phyloP scores from a whole-genome alignment of 2,888 invertebrate species.

The Graphium colonna region DNA sequence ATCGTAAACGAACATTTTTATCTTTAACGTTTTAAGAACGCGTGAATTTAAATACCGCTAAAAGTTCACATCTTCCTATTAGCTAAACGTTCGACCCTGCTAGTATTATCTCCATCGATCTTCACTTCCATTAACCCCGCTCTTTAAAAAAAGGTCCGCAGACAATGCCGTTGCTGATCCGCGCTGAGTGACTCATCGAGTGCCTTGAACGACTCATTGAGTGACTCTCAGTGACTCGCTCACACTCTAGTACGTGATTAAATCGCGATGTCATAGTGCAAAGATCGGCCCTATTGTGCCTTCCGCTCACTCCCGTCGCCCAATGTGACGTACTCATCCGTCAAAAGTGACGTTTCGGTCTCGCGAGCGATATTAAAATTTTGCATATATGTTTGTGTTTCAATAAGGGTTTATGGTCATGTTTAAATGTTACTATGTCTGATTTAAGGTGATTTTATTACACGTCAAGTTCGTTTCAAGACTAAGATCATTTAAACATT shows the following conservation, averaged over 20 bases:
- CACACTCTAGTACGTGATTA: constrained; percentile 72
- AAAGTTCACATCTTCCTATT: too few species aligned
- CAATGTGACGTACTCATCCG: constrained; percentile 70
- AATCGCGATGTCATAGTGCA: constrained; percentile 79
- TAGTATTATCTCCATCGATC: not conserved
- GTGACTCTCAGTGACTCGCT: constrained; percentile 34
- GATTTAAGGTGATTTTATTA: too few species aligned
- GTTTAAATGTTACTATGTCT: too few species aligned
- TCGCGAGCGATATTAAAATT: not conserved
- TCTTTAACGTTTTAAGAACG: too few species aligned
- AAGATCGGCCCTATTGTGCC: constrained; percentile 67
- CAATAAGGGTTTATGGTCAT: too few species aligned
- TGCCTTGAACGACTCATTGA: constrained; percentile 38
- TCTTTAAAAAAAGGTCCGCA: constrained; percentile 32
- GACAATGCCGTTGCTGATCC: constrained; percentile 45
- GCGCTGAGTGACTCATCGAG: constrained; percentile 60
- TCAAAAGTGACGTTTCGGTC: constrained; percentile 44
- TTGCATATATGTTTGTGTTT: not conserved
- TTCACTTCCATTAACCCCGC: constrained; percentile 16
- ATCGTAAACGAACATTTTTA: too few species aligned
- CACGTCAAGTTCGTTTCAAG: too few species aligned
- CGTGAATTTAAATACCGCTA: too few species aligned
- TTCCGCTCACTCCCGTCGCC: constrained; percentile 46
- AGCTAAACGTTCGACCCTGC: too few species aligned
- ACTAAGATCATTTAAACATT: too few species aligned